phyloP scores from a whole-genome alignment of 2,888 invertebrate species.

The Platynereis dumerilii region DNA sequence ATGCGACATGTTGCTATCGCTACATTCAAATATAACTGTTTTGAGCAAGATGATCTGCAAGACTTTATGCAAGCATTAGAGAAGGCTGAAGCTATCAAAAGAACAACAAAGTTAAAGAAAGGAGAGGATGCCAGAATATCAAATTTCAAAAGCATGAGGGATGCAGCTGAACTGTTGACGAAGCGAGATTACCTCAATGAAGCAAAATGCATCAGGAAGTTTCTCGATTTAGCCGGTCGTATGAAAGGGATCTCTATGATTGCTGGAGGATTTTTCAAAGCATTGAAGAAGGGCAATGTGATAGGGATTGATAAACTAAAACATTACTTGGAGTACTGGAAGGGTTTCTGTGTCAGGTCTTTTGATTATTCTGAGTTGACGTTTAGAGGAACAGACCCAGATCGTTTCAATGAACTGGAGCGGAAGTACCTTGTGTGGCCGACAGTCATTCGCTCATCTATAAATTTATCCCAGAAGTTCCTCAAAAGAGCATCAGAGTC shows the following conservation, averaged over 20 bases:
- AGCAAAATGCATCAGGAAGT: slow-evolving; percentile 28
- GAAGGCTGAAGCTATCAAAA: slow-evolving; percentile 31
- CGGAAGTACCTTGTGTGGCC: slow-evolving; percentile 35
- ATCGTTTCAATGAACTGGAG: slow-evolving; percentile 31
- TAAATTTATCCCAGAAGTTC: slow-evolving; percentile 36
- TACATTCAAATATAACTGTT: slow-evolving; percentile 38
- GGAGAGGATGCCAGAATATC: slow-evolving; percentile 30
- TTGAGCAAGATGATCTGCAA: slow-evolving; percentile 34
- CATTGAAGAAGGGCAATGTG: slow-evolving; percentile 38
- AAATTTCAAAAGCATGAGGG: slow-evolving; percentile 34
- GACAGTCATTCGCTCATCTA: slow-evolving; percentile 30
- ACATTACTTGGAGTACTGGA: slow-evolving; percentile 38
- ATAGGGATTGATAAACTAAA: slow-evolving; percentile 35
- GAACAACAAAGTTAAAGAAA: slow-evolving; percentile 35
- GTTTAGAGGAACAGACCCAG: slow-evolving; percentile 31
- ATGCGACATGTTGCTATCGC: slow-evolving; percentile 38
- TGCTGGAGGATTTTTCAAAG: slow-evolving; percentile 36
- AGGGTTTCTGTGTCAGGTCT: slow-evolving; percentile 35
- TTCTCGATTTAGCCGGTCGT: slow-evolving; percentile 35
- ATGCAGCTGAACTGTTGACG: slow-evolving; percentile 28
- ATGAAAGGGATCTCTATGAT: slow-evolving; percentile 35
- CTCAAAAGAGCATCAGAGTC: slow-evolving; percentile 33
- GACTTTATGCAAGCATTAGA: slow-evolving; percentile 35
- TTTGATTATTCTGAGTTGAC: slow-evolving; percentile 34
- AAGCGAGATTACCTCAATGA: slow-evolving; percentile 22